These are phyloP conservation scores for Chanos chanos DNA, from an alignment of 2,797 vertebrate genomes.

Conservation along the genomic window DNA sequence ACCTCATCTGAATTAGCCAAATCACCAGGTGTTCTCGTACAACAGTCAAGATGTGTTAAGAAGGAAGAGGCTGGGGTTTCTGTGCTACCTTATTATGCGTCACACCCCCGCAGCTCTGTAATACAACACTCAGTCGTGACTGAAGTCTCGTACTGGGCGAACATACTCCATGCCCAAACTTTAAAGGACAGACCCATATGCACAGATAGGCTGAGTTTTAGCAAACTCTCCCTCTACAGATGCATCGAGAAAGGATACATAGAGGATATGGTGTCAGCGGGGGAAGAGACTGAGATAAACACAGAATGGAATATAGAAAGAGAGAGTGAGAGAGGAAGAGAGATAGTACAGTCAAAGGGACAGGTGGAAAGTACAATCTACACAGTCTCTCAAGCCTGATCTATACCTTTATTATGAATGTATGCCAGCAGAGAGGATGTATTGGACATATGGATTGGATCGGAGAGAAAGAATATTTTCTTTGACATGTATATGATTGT, in stretches of 20 bases:
- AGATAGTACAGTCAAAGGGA: neutral
- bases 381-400: no score
- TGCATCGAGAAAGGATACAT: no score
- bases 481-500: no score
- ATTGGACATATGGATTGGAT: no score
- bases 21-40: slow-evolving; percentile 25
- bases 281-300: neutral
- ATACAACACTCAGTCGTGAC: slow-evolving; percentile 40
- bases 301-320: neutral
- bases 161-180: slow-evolving; percentile 27
- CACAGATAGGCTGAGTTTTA: slow-evolving; percentile 10
- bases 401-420: no score
- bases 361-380: no score
- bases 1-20: slow-evolving; percentile 29
- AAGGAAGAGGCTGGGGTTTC: neutral
- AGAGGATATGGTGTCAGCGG: no score
- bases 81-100: slow-evolving; percentile 37
- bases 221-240: slow-evolving; percentile 6
- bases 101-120: slow-evolving; percentile 31
- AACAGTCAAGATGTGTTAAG: neutral
- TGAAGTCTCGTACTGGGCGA: slow-evolving; percentile 21
- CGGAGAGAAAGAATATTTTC: no score
- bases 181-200: slow-evolving; percentile 19
- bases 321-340: neutral
- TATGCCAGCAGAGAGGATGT: no score